phyloP scores from a whole-genome alignment of 1,140 invertebrate genomes.

The Drosophila arawakana region DNA sequence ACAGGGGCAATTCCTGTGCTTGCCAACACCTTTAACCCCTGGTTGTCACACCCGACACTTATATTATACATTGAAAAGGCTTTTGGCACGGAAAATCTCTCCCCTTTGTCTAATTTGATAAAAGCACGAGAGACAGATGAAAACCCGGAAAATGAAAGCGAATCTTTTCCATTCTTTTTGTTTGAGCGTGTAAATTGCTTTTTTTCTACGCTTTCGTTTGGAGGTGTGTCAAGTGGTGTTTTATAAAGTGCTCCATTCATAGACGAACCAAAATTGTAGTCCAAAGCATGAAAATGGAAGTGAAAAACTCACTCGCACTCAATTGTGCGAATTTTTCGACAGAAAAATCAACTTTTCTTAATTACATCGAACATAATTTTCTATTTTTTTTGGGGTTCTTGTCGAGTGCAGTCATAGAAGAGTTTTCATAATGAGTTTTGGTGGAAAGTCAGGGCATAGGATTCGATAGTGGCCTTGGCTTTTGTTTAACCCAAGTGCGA shows the following conservation, averaged over 20 bases:
- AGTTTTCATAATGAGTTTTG: slow-evolving; percentile 35
- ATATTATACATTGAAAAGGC: slow-evolving; percentile 34
- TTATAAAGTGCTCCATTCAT: slow-evolving; percentile 57
- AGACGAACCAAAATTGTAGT: slow-evolving; percentile 25
- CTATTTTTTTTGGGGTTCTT: slow-evolving; percentile 21
- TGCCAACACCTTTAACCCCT: slow-evolving; percentile 71
- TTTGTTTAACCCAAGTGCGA: slow-evolving; percentile 63
- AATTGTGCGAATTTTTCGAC: slow-evolving; percentile 48
- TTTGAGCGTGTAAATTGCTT: slow-evolving; percentile 61
- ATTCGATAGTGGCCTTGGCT: slow-evolving; percentile 20
- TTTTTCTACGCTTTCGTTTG: slow-evolving; percentile 16
- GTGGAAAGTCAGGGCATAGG: neutral
- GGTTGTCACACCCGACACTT: slow-evolving; percentile 10
- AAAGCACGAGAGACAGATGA: slow-evolving; percentile 30
- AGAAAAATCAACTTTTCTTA: slow-evolving; percentile 60
- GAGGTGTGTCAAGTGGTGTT: slow-evolving; percentile 34
- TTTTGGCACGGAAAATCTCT: slow-evolving; percentile 42
- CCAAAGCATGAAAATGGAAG: neutral
- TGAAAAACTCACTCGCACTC: slow-evolving; percentile 48
- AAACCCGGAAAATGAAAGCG: slow-evolving; percentile 33
- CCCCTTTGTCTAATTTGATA: slow-evolving; percentile 79
- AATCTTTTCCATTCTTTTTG: slow-evolving; percentile 41
- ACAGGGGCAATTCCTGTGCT: slow-evolving; percentile 57
- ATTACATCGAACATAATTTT: slow-evolving; percentile 65
- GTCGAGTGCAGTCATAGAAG: slow-evolving; percentile 52